Evolutionary conservation across 2,888 invertebrate genomes (phyloP).

Genomic region (Heliconius aoede): DNA sequence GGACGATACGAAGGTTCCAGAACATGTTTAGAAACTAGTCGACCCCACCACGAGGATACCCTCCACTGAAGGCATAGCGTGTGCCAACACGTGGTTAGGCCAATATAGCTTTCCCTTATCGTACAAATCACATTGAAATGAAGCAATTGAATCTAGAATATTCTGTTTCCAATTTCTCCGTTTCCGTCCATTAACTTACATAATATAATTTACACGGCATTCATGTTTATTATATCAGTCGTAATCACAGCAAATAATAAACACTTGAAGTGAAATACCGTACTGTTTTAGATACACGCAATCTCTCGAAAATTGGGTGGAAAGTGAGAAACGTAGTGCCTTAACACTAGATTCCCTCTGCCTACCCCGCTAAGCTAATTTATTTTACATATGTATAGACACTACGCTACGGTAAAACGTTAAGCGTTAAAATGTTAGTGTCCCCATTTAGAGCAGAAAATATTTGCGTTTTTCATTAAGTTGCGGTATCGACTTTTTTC

Average conservation of each 20-base stretch:
- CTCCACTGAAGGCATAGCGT: conserved; percentile 23
- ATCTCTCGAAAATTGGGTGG: too few species aligned
- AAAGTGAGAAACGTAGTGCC: too few species aligned
- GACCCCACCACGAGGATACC: conserved; percentile 26
- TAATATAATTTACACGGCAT: neutral
- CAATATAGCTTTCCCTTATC: conserved; percentile 23
- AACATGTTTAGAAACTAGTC: conserved; percentile 30
- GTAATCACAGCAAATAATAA: neutral
- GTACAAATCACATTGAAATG: conserved; percentile 12
- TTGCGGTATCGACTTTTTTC: neutral
- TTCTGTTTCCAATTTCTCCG: neutral
- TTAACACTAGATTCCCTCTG: too few species aligned
- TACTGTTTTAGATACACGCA: neutral
- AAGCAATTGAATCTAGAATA: neutral
- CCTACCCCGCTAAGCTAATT: too few species aligned
- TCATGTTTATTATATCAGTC: neutral
- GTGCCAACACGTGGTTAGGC: conserved; percentile 25
- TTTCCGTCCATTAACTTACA: neutral
- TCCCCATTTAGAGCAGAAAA: neutral
- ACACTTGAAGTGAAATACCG: neutral
- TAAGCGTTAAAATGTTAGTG: neutral
- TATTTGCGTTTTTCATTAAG: neutral
- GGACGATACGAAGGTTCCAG: conserved; percentile 39
- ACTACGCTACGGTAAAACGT: neutral
- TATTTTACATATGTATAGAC: neutral